Evolutionary conservation across 2,113 vertebrate genomes (phyloP).

Genomic region (Perca flavescens): DNA sequence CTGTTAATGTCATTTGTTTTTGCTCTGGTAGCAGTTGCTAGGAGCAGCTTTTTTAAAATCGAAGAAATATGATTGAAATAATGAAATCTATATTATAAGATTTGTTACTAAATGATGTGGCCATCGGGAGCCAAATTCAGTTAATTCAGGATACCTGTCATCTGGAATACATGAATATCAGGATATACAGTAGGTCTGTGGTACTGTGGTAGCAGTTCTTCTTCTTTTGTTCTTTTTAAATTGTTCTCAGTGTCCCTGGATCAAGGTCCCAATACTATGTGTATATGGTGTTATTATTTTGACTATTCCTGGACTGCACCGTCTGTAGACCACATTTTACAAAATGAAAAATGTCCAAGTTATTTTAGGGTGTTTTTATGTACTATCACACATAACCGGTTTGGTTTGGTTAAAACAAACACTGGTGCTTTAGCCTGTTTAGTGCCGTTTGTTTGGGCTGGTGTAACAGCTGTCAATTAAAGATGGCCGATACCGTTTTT

Average conservation of each 20-base stretch:
- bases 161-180: neutral
- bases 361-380: neutral
- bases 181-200: neutral
- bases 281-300: conserved; percentile 9
- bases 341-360: neutral
- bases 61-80: neutral
- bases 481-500: too few species aligned
- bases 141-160: neutral
- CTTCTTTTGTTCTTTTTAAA: neutral
- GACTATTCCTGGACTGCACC: conserved; percentile 20
- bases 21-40: neutral
- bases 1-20: neutral
- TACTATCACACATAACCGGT: neutral
- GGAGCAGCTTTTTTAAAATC: neutral
- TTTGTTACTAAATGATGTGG: neutral
- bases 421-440: neutral
- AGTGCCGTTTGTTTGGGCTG: neutral
- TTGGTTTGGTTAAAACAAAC: neutral
- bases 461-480: too few species aligned
- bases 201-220: neutral
- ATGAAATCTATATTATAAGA: neutral
- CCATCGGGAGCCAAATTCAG: neutral
- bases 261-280: neutral
- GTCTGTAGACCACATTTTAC: conserved; percentile 13
- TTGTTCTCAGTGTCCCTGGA: neutral